These are phyloP conservation scores for Eumeta japonica DNA, from an alignment of 1,140 invertebrate species.

Conservation along the genomic window DNA sequence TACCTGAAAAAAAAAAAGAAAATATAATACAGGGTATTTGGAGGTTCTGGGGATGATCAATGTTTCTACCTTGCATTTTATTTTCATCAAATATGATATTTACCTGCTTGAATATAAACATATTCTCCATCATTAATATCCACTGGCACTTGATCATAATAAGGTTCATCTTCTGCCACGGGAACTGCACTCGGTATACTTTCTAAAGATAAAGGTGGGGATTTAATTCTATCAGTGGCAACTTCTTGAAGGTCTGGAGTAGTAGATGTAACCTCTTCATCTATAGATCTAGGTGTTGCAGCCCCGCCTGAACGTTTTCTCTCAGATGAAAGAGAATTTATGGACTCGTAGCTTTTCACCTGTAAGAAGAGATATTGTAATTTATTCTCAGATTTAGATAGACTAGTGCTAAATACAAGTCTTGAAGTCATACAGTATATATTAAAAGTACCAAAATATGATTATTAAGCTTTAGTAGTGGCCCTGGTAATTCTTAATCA, in stretches of 20 bases:
- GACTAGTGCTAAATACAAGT: too few species aligned
- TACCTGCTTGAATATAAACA: conserved; percentile 70
- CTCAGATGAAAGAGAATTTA: conserved; percentile 60
- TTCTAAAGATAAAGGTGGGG: conserved; percentile 49
- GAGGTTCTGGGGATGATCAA: too few species aligned
- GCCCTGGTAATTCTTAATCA: neutral
- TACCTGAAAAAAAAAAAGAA: too few species aligned
- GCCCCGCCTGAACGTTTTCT: conserved; percentile 49
- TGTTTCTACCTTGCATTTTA: too few species aligned
- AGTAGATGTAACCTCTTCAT: conserved; percentile 44
- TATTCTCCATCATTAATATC: conserved; percentile 77
- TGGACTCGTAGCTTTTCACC: conserved; percentile 65
- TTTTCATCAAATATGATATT: too few species aligned
- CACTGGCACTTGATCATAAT: conserved; percentile 79
- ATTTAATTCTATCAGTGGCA: conserved; percentile 43
- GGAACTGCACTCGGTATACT: conserved; percentile 44
- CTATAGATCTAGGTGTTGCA: conserved; percentile 48
- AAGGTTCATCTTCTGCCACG: conserved; percentile 65
- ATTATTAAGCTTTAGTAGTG: neutral
- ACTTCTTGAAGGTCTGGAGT: conserved; percentile 35
- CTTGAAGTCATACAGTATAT: neutral
- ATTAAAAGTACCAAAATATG: neutral
- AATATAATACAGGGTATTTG: too few species aligned
- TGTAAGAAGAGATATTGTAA: too few species aligned
- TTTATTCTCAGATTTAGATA: too few species aligned